Evolutionary conservation across 2,888 invertebrate species (phyloP).

Genomic region (Antheraea yamamai): DNA sequence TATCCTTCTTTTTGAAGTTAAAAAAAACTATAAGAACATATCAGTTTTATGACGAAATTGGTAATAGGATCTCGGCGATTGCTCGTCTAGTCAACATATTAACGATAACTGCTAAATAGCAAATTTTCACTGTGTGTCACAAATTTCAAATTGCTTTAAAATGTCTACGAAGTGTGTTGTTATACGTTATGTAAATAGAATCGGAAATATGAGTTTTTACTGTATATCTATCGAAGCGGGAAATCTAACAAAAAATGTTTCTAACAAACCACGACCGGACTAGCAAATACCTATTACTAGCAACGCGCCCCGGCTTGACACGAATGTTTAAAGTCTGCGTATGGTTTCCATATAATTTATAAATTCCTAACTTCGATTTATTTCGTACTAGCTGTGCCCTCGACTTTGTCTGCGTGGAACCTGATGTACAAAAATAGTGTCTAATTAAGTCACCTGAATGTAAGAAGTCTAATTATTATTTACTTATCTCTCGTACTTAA

Average conservation of each 20-base stretch:
- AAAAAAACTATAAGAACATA: too few species aligned
- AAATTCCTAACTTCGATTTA: too few species aligned
- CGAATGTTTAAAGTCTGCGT: too few species aligned
- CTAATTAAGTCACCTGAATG: too few species aligned
- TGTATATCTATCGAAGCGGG: not conserved
- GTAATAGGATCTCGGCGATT: not conserved
- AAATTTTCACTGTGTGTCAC: not conserved
- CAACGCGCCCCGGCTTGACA: not conserved
- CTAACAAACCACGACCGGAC: not conserved
- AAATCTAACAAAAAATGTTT: not conserved
- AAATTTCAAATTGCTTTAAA: not conserved
- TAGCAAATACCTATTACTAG: not conserved
- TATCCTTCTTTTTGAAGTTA: too few species aligned
- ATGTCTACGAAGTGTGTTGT: not conserved
- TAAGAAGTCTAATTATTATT: too few species aligned
- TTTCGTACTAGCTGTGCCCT: too few species aligned
- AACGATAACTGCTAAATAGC: not conserved
- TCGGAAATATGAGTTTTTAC: not conserved
- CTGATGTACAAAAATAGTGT: too few species aligned
- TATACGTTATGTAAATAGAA: not conserved
- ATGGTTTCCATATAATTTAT: too few species aligned
- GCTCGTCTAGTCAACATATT: not conserved
- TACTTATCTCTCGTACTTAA: too few species aligned
- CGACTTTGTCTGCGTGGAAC: too few species aligned
- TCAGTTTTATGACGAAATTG: too few species aligned